Evolutionary conservation across 2,113 vertebrate species (phyloP), one percentile per base, ranked within the genome.

Genomic region (Mus pahari): DNA sequence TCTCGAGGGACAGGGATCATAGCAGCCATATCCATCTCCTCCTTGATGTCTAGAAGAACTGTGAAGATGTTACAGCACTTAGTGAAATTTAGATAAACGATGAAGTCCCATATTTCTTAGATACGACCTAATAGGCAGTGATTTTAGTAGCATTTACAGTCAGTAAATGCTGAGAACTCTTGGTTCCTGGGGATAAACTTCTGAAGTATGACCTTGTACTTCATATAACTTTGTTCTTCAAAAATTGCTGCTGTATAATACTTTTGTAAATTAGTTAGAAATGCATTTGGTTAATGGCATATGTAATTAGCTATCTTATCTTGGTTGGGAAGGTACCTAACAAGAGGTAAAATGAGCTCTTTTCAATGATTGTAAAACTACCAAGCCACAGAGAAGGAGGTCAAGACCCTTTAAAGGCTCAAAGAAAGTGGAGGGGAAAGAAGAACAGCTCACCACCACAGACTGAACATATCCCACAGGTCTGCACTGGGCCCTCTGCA

Each of bases 331-430:
- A 96, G 92, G 92, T 92, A 95, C 88, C 96, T 97, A 97, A 97
- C 97, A 97, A 97, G 97, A 97, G 94, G 95, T 97, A 97, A 97
- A 97, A 97, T 94, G 90, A 96, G 78, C 68, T 90, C 71, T 94
- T 97, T 97, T 95, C 71, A 75, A 74, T 94, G 90, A 78, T 68
- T 96, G 77, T 97, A 94, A 97, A 98, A 96, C 92, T 95, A 86
- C 82, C 20, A 86, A 97, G 97, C 95, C 92, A 95, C 90, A 92
- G 89, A 97, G 95, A 96, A 82, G 60, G 84, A 93, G 94, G 96
- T 95, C 16, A 62, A 95, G 91, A 96, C 73, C 68, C 92, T 97
- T 89, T 92, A 86, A 96, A 74, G 89, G 31, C 95, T 95, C 42
- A 71, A 66, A 95, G 73, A 92, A 97, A 96, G 92, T 96, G 93